Percentiles rank a stretch among this genome's conserved stretches.
phyloP scores from a whole-genome alignment of 2,797 vertebrate genomes.

The Hozukius guyotensis region DNA sequence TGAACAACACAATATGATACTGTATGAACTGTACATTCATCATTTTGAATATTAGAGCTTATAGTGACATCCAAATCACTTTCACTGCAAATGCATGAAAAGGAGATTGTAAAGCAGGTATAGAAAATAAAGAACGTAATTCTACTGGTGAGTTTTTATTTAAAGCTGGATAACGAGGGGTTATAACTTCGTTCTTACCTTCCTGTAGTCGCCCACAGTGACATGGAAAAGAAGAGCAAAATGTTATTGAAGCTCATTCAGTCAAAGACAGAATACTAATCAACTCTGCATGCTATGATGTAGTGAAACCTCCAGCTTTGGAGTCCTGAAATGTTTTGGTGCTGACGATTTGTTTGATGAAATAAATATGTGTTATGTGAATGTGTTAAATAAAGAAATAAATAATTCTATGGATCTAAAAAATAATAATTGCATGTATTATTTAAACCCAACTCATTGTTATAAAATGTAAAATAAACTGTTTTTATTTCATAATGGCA shows the following conservation, averaged over 20 bases:
- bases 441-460: neutral
- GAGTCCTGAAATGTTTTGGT: neutral
- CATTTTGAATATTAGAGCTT: too few relatives aligned
- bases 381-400: neutral
- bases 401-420: neutral
- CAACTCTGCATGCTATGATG: neutral
- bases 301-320: neutral
- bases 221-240: constrained; percentile 22
- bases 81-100: neutral
- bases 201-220: constrained; percentile 28
- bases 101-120: neutral
- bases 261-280: neutral
- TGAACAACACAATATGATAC: neutral
- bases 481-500: neutral
- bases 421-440: neutral
- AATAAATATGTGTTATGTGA: too few relatives aligned
- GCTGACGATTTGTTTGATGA: neutral
- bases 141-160: too few relatives aligned
- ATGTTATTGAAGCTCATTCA: neutral
- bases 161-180: neutral
- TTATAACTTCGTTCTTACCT: constrained; percentile 35
- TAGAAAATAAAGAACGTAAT: neutral
- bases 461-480: neutral
- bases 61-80: neutral
- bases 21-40: neutral